Conservation (phyloP, 2,888 invertebrate genomes). For the Micropterix aruncella region DNA sequence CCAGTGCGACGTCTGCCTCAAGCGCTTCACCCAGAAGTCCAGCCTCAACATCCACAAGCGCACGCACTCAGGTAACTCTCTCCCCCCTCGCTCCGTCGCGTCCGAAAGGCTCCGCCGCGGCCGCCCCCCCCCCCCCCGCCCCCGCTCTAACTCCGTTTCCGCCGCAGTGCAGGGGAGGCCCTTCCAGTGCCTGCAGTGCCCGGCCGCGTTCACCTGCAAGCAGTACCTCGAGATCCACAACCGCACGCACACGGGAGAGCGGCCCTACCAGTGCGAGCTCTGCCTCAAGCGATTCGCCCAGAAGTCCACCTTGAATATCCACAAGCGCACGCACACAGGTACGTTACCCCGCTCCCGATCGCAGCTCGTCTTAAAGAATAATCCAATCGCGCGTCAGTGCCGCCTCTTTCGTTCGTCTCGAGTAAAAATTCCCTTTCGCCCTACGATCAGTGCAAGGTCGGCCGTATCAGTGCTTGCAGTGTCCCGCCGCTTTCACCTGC, state of each 20-base stretch:
- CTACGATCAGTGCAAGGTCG: conserved; percentile 34
- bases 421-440: conserved; percentile 12
- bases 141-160: conserved; percentile 1
- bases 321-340: conserved; percentile 66
- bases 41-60: conserved; percentile 71
- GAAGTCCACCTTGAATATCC: conserved; percentile 69
- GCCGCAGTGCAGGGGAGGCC: conserved; percentile 39
- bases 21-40: conserved; percentile 71
- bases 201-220: conserved; percentile 44
- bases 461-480: conserved; percentile 42
- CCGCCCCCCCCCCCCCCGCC: conserved; percentile 2
- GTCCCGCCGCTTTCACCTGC: conserved; percentile 43
- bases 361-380: conserved; percentile 9
- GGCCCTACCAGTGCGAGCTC: conserved; percentile 53
- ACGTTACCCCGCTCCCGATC: conserved; percentile 14
- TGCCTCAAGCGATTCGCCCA: conserved; percentile 71
- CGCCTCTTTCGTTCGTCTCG: not conserved
- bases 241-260: conserved; percentile 40
- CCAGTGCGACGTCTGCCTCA: conserved; percentile 63
- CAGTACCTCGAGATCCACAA: conserved; percentile 41
- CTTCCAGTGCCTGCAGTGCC: conserved; percentile 44
- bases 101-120: not conserved
- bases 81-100: conserved; percentile 8
- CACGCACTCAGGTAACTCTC: conserved; percentile 50
- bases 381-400: conserved; percentile 3